Evolutionary conservation across 1,140 invertebrate species (phyloP).

Genomic region (Conus ventricosus): DNA sequence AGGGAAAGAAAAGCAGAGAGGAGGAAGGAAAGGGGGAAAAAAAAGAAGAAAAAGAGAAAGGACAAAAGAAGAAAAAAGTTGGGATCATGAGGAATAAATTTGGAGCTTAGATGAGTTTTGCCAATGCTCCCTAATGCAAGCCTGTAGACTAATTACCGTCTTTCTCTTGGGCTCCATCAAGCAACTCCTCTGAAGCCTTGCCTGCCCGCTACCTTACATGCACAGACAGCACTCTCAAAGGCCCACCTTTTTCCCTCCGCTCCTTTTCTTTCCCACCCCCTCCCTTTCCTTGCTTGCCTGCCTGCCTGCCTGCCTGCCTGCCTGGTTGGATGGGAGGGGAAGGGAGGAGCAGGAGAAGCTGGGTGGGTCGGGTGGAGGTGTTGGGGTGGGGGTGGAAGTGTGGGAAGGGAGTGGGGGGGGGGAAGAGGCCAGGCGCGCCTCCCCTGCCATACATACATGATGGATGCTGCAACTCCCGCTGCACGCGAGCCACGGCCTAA

Average conservation of each 20-base stretch:
- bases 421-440: neutral
- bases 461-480: neutral
- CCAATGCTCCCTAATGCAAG: slow-evolving; percentile 23
- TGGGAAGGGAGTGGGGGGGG: neutral
- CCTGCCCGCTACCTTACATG: neutral
- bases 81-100: slow-evolving; percentile 37
- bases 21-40: too few relatives aligned
- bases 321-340: too few relatives aligned
- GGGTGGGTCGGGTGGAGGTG: too few relatives aligned
- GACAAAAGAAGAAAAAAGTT: neutral
- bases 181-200: neutral
- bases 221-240: neutral
- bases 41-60: too few relatives aligned
- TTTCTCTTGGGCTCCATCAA: slow-evolving; percentile 14
- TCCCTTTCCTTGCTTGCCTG: neutral
- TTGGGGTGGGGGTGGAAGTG: neutral
- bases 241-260: neutral
- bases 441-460: slow-evolving; percentile 1
- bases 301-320: too few relatives aligned
- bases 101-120: slow-evolving; percentile 36
- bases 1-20: neutral
- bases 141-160: slow-evolving; percentile 32
- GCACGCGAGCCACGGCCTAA: neutral
- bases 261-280: neutral
- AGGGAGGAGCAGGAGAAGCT: too few relatives aligned